phyloP scores from a whole-genome alignment of 1,140 invertebrate species.

The Sarcophaga bullata region DNA sequence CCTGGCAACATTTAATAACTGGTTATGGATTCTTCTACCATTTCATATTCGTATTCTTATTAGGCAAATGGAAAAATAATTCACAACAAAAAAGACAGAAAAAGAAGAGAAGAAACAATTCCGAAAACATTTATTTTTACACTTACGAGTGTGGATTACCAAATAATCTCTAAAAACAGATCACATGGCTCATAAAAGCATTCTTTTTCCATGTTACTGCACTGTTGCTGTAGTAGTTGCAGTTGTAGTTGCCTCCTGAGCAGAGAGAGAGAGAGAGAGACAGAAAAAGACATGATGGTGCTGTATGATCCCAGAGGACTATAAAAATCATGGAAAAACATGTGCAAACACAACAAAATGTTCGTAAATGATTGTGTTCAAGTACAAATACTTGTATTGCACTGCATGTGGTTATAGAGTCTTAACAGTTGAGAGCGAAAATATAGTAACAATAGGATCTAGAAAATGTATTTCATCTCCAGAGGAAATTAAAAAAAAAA shows the following conservation, averaged over 20 bases:
- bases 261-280: neutral
- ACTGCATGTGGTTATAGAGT: no score
- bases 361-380: neutral
- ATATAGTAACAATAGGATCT: no score
- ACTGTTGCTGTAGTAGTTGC: neutral
- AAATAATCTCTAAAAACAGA: constrained; percentile 11
- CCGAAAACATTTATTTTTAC: neutral
- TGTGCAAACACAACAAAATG: neutral
- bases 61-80: no score
- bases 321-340: neutral
- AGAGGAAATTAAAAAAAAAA: no score
- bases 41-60: no score
- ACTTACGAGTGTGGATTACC: constrained; percentile 4
- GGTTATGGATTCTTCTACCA: no score
- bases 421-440: no score
- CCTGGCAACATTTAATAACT: no score
- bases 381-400: no score
- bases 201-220: neutral
- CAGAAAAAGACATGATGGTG: neutral
- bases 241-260: neutral
- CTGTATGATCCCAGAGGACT: neutral
- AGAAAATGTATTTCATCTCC: no score
- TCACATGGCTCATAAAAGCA: neutral
- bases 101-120: neutral
- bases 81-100: no score